These are phyloP conservation scores for Aradophagus sp. DNA, from an alignment of 1,140 invertebrate species.

Conservation along the genomic window DNA sequence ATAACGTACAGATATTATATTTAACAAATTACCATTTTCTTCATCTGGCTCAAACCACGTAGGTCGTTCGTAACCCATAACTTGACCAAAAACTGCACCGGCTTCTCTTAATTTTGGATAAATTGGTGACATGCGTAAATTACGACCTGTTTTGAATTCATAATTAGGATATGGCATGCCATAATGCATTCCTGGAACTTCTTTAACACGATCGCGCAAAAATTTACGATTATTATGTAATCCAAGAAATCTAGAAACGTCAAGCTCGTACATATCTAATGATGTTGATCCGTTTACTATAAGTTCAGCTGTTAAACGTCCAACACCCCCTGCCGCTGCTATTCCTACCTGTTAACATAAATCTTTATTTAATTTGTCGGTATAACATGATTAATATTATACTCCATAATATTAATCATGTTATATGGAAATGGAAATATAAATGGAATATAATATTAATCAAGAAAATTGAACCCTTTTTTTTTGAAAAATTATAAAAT, in stretches of 20 bases:
- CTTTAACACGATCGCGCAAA: conserved; percentile 91
- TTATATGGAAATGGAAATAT: no score
- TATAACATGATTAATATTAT: no score
- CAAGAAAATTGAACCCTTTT: no score
- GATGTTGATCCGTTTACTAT: conserved; percentile 88
- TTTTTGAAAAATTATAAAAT: no score
- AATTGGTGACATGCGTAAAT: conserved; percentile 96
- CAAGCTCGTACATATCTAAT: conserved; percentile 92
- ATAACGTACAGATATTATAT: no score
- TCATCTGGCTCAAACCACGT: conserved; percentile 87
- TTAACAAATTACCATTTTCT: conserved; percentile 53
- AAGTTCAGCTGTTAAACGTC: conserved; percentile 90
- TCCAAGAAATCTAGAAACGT: conserved; percentile 93
- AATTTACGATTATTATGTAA: conserved; percentile 97
- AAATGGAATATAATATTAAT: no score
- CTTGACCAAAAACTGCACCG: conserved; percentile 97
- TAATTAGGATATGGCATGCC: conserved; percentile 87
- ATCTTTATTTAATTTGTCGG: conserved; percentile 5
- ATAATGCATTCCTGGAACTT: conserved; percentile 94
- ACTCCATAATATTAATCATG: no score
- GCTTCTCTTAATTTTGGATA: conserved; percentile 93
- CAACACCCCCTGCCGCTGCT: conserved; percentile 94
- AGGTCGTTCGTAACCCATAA: conserved; percentile 98
- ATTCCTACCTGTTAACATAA: conserved; percentile 80
- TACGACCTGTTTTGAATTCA: conserved; percentile 91